Evolutionary conservation across 37 sponge, comb jelly and placozoan genomes (phyloP), one percentile per base, ranked within the genome.

Genomic region (Tethya wilhelma): DNA sequence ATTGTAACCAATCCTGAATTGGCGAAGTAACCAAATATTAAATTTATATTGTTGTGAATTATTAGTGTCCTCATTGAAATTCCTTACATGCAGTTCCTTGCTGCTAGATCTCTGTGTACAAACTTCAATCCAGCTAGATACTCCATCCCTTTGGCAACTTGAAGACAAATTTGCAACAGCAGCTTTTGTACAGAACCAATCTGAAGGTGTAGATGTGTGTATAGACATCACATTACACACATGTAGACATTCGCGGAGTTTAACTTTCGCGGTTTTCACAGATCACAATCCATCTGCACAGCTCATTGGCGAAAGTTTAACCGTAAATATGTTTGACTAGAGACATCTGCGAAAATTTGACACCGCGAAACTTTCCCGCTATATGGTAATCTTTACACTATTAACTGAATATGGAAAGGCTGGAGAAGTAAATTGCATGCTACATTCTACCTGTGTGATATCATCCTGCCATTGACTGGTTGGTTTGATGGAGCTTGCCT

Each of bases 81-180:
- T 66, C 2, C 76, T 75, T 56, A 81, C 82, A 81, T 42, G 73
- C 82, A 81, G 44, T 81, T 81, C 30, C 82, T 69, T 69, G 82
- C 82, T 29, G 82, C 82, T 23, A 81, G 73, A 71, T 81, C 82
- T 44, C 82, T 67, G 43, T 81, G 82, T 1, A 79, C 45, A 66
- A 79, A 57, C 57, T 30, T 66, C 32, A 40, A 29, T 22, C n/a
- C 4, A 20, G 69, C 46, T 36, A 79, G 38, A 22, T 79, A 79
- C 38, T 68, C 80, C 80, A 79, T 79, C 5, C 80, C 80, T 49
- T 66, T 79, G 46, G 80, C 80, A 39, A 79, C 29, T 45, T 79
- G 69, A 17, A 57, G 46, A 43, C 82, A 67, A 12, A 71, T 57
- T 30, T 81, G 53, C 55, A 81, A 38, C 22, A 71, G 63, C 20